Evolutionary conservation across 1,140 invertebrate genomes (phyloP).

Genomic region (Laodelphax striatellus): DNA sequence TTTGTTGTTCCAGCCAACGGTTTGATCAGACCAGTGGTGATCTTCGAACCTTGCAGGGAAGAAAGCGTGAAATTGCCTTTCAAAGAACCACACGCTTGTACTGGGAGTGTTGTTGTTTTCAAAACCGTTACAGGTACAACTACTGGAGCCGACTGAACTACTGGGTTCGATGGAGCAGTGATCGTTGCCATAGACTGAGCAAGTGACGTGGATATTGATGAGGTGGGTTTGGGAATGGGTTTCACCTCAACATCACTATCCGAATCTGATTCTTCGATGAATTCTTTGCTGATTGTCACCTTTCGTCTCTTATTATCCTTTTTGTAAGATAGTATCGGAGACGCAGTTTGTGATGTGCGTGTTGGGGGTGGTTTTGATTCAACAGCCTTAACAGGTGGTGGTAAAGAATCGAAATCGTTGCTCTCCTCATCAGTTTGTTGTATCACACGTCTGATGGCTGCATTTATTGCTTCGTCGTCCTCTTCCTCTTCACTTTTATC

Average conservation of each 20-base stretch:
- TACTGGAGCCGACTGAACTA: too few relatives aligned
- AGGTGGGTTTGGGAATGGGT: too few relatives aligned
- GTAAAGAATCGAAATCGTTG: conserved; percentile 28
- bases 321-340: not conserved
- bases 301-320: not conserved
- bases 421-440: conserved; percentile 32
- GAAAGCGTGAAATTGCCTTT: too few relatives aligned
- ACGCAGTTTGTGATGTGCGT: not conserved
- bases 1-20: too few relatives aligned
- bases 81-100: too few relatives aligned
- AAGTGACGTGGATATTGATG: too few relatives aligned
- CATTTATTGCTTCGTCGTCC: conserved; percentile 41
- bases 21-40: too few relatives aligned
- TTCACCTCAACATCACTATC: conserved; percentile 18
- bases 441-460: conserved; percentile 35
- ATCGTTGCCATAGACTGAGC: too few relatives aligned
- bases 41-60: too few relatives aligned
- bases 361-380: not conserved
- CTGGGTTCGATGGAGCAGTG: too few relatives aligned
- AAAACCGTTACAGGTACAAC: too few relatives aligned
- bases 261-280: conserved; percentile 16
- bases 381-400: conserved; percentile 16
- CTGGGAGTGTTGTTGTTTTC: too few relatives aligned
- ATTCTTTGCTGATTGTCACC: conserved; percentile 13
- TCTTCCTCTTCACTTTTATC: conserved; percentile 27